Evolutionary conservation across 2,797 vertebrate species (phyloP).

Genomic region (Bradypus variegatus): DNA sequence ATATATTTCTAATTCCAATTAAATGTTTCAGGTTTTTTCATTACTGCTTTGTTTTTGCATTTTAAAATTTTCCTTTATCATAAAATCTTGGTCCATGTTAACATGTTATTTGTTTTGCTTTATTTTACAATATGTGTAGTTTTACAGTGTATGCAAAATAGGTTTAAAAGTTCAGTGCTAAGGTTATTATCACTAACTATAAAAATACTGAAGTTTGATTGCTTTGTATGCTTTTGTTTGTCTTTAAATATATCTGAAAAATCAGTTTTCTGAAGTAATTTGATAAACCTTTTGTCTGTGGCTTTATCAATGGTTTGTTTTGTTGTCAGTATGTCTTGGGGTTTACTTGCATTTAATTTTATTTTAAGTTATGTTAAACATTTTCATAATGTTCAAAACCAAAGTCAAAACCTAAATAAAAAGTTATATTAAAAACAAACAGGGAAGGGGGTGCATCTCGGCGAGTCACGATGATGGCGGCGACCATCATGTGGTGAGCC

Average conservation of each 20-base stretch:
- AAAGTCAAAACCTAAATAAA: neutral
- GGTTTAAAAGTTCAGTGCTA: neutral
- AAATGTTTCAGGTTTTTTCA: neutral
- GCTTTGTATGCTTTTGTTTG: neutral
- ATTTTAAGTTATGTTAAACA: neutral
- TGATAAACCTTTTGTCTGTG: neutral
- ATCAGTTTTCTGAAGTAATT: neutral
- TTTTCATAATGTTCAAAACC: neutral
- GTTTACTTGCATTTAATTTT: neutral
- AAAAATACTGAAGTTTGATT: neutral
- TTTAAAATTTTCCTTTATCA: neutral
- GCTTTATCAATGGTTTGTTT: neutral
- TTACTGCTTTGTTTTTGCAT: neutral
- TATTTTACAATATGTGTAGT: neutral
- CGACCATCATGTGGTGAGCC: too few species aligned
- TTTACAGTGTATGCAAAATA: neutral
- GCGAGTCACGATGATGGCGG: too few species aligned
- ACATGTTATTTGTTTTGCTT: neutral
- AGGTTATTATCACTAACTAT: neutral
- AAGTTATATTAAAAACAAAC: too few species aligned
- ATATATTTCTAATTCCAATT: too few species aligned
- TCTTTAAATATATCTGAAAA: neutral
- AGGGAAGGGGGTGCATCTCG: too few species aligned
- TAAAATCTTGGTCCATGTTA: neutral
- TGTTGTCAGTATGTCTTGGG: neutral